phyloP scores from a whole-genome alignment of 2,113 vertebrate species.

The Nematolebias whitei region DNA sequence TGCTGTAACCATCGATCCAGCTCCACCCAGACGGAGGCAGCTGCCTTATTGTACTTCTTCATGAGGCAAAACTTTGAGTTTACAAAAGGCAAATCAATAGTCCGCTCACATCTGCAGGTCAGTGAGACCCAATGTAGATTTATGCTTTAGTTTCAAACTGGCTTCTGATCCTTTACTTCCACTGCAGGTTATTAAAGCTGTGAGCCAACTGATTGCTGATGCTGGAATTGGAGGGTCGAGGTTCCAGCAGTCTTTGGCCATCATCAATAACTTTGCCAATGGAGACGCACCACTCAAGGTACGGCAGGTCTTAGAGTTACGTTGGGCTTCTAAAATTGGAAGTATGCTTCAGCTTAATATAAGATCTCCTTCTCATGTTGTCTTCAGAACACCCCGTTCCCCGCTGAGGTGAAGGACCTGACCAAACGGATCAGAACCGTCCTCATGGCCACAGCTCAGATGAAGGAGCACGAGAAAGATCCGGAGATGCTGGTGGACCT shows the following conservation, averaged over 20 bases:
- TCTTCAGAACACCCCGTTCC: constrained; percentile 90
- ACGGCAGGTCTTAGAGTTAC: background rate
- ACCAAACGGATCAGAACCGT: constrained; percentile 96
- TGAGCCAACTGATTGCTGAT: constrained; percentile 97
- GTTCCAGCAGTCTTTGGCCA: constrained; percentile 96
- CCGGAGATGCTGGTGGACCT: constrained; percentile 98
- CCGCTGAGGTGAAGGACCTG: constrained; percentile 96
- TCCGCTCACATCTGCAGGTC: constrained; percentile 97
- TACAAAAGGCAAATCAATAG: constrained; percentile 95
- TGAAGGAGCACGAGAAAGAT: constrained; percentile 99
- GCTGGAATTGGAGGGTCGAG: constrained; percentile 95
- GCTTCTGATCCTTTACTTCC: background rate
- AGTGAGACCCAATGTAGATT: constrained; percentile 23
- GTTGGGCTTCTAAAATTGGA: background rate
- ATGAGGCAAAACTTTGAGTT: constrained; percentile 99
- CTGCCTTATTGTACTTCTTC: constrained; percentile 95
- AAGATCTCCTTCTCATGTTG: background rate
- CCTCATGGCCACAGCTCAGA: constrained; percentile 98
- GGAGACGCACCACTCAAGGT: constrained; percentile 97
- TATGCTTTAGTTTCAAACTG: background rate
- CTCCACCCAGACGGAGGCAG: constrained; percentile 92
- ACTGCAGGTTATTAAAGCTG: constrained; percentile 95
- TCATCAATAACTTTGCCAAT: constrained; percentile 98
- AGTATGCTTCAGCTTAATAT: background rate
- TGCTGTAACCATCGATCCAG: constrained; percentile 97